Conservation (phyloP, 1,140 invertebrate genomes). For the Sipha flava region DNA sequence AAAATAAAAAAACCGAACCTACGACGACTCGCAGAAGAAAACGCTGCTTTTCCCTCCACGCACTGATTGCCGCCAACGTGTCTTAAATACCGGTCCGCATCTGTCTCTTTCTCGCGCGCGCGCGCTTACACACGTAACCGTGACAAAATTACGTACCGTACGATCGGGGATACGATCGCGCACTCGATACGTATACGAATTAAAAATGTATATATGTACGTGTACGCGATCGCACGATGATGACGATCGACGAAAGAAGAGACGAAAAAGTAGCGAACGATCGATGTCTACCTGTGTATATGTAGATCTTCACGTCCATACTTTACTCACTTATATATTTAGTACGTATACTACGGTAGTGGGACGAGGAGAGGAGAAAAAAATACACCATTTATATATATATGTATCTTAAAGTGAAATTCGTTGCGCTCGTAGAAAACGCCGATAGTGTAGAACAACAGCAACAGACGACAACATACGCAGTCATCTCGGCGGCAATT, state of each 20-base stretch:
- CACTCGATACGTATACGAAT: background rate
- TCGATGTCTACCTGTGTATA: no score
- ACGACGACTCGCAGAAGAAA: background rate
- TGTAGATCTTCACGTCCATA: no score
- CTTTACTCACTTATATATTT: no score
- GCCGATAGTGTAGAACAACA: background rate
- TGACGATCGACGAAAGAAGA: background rate
- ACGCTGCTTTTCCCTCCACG: background rate
- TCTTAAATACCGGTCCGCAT: conserved; percentile 27
- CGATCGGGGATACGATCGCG: background rate
- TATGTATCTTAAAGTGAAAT: background rate
- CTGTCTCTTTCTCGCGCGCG: no score
- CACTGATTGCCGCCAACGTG: conserved; percentile 24
- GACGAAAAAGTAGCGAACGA: background rate
- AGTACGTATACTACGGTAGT: no score
- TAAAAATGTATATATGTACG: background rate
- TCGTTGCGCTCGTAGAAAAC: background rate
- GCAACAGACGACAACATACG: background rate
- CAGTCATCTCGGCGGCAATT: background rate
- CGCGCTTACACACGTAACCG: background rate
- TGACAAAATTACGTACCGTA: conserved; percentile 6
- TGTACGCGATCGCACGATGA: background rate
- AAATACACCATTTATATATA: background rate
- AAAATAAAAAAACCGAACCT: background rate
- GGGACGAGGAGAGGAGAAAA: background rate